A percentile compares a stretch with the other conserved stretches of the same genome.
Conservation (phyloP, 2,113 vertebrate species). For the Brachypodius melanocephalos region DNA sequence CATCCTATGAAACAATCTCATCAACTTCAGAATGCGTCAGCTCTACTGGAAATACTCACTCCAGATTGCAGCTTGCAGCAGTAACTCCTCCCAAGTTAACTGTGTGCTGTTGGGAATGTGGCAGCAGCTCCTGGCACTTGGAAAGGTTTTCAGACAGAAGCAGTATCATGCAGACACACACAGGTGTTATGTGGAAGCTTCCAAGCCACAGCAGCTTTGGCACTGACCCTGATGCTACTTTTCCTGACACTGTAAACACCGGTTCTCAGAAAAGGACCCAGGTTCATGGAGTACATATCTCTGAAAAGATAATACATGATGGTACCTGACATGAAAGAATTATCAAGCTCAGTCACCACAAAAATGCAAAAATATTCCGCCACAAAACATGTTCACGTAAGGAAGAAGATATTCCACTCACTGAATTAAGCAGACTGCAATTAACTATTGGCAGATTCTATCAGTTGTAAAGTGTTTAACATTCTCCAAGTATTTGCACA, state of each 20-base stretch:
- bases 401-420: neutral
- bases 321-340: neutral
- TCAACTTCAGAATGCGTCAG: neutral
- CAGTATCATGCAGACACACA: neutral
- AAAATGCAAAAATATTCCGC: neutral
- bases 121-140: neutral
- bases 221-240: neutral
- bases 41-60: neutral
- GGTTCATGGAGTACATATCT: neutral
- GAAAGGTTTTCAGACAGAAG: neutral
- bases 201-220: neutral
- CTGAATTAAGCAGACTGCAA: neutral
- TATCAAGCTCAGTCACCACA: neutral
- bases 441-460: neutral
- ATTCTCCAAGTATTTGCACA: rapidly evolving
- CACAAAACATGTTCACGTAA: neutral
- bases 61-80: neutral
- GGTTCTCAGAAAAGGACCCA: neutral
- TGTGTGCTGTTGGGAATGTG: neutral
- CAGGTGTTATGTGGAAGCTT: neutral
- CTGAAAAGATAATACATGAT: neutral
- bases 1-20: neutral
- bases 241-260: neutral
- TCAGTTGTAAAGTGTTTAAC: neutral
- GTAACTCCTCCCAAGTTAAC: neutral